A percentile compares a stretch with the other conserved stretches of the same genome.
phyloP scores from a whole-genome alignment of 2,888 invertebrate species.

The Macaria notata region DNA sequence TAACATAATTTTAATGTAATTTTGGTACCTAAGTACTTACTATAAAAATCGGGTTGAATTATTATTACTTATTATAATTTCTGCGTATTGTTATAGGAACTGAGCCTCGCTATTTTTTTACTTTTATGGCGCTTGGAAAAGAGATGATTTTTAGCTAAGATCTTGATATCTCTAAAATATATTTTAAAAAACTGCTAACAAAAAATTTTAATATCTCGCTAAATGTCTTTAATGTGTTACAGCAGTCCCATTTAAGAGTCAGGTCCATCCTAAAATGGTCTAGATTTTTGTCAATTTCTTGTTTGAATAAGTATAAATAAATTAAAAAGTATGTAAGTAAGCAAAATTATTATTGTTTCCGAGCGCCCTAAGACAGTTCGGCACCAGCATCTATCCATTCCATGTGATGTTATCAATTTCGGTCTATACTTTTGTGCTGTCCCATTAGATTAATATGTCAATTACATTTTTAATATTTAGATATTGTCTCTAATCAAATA shows the following conservation, averaged over 20 bases:
- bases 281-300: too few species aligned
- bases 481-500: conserved; percentile 6
- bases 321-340: too few species aligned
- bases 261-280: too few species aligned
- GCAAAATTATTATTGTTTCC: too few species aligned
- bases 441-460: conserved; percentile 31
- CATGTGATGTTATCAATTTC: conserved; percentile 40
- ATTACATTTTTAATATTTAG: conserved; percentile 24
- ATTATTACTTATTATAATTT: conserved; percentile 34
- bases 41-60: conserved; percentile 42
- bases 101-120: conserved; percentile 60
- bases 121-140: conserved; percentile 21
- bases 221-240: too few species aligned
- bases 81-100: conserved; percentile 48
- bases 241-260: too few species aligned
- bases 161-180: too few species aligned
- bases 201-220: too few species aligned
- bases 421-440: conserved; percentile 30
- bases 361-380: conserved; percentile 43
- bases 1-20: conserved; percentile 46
- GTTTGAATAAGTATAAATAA: too few species aligned
- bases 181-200: too few species aligned
- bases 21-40: conserved; percentile 67
- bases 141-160: too few species aligned
- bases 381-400: conserved; percentile 59